Conservation (phyloP, 2,888 invertebrate species). For the Phytoseiulus persimilis region DNA sequence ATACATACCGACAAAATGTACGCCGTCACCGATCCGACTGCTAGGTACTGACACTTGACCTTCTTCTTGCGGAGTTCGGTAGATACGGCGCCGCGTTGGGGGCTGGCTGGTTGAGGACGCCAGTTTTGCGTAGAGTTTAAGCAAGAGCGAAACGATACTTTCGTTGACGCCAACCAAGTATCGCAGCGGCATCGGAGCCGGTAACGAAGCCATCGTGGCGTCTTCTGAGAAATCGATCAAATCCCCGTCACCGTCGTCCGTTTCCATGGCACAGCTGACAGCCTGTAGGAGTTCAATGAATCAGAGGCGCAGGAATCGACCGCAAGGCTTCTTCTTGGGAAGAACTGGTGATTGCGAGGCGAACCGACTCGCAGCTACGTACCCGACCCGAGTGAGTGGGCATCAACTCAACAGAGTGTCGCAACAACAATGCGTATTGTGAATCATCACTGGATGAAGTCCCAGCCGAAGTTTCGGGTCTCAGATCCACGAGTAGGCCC, state of each 20-base stretch:
- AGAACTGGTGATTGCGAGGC: no score
- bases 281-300: background rate
- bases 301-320: background rate
- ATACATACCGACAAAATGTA: conserved; percentile 39
- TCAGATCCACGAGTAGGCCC: background rate
- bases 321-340: no score
- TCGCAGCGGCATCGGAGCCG: conserved; percentile 47
- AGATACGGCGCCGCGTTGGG: background rate
- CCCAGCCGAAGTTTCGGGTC: background rate
- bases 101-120: background rate
- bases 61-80: conserved; percentile 12
- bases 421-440: background rate
- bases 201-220: conserved; percentile 49
- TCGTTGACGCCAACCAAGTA: conserved; percentile 48
- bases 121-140: conserved; percentile 81
- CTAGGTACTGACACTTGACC: conserved; percentile 28
- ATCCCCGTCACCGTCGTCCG: conserved; percentile 56
- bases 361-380: no score
- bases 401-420: background rate
- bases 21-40: conserved; percentile 39
- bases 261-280: conserved; percentile 30
- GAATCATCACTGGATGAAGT: background rate
- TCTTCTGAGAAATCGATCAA: conserved; percentile 51
- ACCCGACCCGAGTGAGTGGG: background rate
- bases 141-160: conserved; percentile 76